Evolutionary conservation across 2,113 vertebrate species (phyloP), one percentile per base, ranked within the genome.

Genomic region (Perognathus longimembris): DNA sequence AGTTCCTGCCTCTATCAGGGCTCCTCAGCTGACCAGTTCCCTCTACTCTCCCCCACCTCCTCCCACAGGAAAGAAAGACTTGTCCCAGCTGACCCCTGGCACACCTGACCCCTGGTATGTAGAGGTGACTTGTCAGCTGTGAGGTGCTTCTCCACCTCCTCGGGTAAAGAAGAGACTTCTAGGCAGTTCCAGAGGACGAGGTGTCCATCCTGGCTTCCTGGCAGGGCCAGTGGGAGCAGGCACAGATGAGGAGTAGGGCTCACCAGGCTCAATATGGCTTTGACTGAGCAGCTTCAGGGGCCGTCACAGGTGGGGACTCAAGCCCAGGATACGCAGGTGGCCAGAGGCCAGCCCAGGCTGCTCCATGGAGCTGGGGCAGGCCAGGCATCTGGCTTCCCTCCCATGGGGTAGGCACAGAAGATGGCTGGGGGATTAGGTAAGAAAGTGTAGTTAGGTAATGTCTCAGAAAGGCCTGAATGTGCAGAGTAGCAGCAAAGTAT

Each of bases 381-480:
- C 30, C 79, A 38, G 42, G 85, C 4, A 12, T 69, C 84, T 94
- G 93, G 59, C 75, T 67, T 11, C 32, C 50, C 50, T 67, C 81
- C 54, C 6, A 3, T 50, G 14, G 80, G 83, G 8, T 42, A 7
- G 40, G 92, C 79, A 18, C 34, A 34, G 61, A 90, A 78, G 66
- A 71, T 57, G 89, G 83, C 87, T 80, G 63, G 79, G 73, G 89
- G 59, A 96, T 92, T 92, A 96, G 93, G 92, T 94, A 92, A 95
- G 91, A 59, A 94, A 90, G 94, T n/a, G 0, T 1, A 63, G 85
- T 96, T 97, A 96, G 95, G 93, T 96, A 92, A 95, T 93, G 96
- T 95, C 94, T 95, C 93, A 38, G 79, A 94, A 89, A 18, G 66
- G 28, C 45, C 42, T 54, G 42, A 8, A 3, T 28, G 57, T 83